Percentiles rank a stretch among this genome's conserved stretches.
Evolutionary conservation across 2,797 vertebrate species (phyloP).

Genomic region (Macrochelys suwanniensis): DNA sequence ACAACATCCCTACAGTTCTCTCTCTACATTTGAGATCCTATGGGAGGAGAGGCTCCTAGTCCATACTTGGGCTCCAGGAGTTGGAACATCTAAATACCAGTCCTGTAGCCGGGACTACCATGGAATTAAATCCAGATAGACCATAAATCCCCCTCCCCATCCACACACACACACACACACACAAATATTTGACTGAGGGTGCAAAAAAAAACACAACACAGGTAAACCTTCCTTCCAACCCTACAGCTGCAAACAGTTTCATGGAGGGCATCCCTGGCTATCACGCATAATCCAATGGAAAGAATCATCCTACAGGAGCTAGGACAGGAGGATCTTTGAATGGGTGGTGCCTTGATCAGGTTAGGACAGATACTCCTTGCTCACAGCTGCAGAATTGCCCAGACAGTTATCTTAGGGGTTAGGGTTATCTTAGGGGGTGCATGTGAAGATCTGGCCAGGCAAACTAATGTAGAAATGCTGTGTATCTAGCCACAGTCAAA

Average conservation of each 20-base stretch:
- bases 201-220: neutral
- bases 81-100: neutral
- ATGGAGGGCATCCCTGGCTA: neutral
- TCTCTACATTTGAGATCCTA: neutral
- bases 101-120: neutral
- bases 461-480: neutral
- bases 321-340: neutral
- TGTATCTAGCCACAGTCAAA: neutral
- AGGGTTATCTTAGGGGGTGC: neutral
- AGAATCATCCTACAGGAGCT: neutral
- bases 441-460: neutral
- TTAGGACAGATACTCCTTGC: neutral
- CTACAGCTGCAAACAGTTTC: neutral
- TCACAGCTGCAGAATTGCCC: neutral
- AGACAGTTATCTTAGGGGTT: neutral
- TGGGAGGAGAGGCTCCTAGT: neutral
- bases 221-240: neutral
- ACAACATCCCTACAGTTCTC: neutral
- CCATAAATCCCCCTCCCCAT: neutral
- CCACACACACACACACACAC: too few relatives aligned
- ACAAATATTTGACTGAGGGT: too few relatives aligned
- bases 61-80: neutral
- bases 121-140: neutral
- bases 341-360: neutral
- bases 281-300: neutral